Conservation (phyloP, 2,113 vertebrate genomes). For the Pungitius pungitius region DNA sequence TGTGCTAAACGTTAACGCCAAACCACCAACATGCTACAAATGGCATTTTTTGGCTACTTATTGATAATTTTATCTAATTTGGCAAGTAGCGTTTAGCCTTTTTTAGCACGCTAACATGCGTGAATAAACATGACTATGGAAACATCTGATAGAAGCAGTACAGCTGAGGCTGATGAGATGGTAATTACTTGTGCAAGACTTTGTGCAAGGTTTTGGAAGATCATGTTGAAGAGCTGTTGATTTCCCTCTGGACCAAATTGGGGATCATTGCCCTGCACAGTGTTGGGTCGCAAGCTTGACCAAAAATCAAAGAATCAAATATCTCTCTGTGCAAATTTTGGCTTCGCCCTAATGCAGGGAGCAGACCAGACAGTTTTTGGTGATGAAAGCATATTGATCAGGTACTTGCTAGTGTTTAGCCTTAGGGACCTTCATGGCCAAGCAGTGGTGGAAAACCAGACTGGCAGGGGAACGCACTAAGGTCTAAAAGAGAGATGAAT, state of each 20-base stretch:
- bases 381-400: constrained; percentile 74
- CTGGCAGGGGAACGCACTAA: constrained; percentile 65
- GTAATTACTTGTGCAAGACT: not conserved
- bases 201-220: not conserved
- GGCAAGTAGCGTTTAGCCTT: not conserved
- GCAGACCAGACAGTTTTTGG: constrained; percentile 67
- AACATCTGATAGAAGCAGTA: not conserved
- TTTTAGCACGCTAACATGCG: not conserved
- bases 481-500: constrained; percentile 75
- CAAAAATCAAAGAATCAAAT: constrained; percentile 25
- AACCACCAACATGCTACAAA: not conserved
- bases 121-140: not conserved
- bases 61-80: not conserved
- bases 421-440: constrained; percentile 61
- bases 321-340: constrained; percentile 16
- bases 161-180: not conserved
- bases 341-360: constrained; percentile 51
- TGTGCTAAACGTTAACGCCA: not conserved
- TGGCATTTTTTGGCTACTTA: not conserved
- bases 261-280: not conserved
- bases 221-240: not conserved
- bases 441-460: constrained; percentile 74
- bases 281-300: not conserved
- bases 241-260: not conserved
- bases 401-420: constrained; percentile 66